Evolutionary conservation across 23 tunicate species (phyloP), one percentile per base, ranked within the genome.

Genomic region (Styela plicata): DNA sequence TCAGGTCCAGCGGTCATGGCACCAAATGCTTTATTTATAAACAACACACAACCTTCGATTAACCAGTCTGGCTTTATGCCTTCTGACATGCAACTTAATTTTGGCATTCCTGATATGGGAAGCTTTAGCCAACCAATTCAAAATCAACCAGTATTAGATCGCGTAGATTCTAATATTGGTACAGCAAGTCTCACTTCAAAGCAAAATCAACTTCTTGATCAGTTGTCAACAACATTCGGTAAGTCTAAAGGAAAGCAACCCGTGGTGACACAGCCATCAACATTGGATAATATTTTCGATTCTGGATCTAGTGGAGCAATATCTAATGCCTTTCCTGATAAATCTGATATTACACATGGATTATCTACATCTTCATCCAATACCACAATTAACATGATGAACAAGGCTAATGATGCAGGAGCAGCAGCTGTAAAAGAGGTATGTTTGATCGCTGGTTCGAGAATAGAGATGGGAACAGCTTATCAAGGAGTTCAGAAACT

Each of bases 391-490:
- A 23, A 76, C 10, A 24, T 76, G 66, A 76, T 76, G 66, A 52
- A 76, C 53, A 36, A 53, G 33, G 81, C 81, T 1, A 44, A 25
- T 24, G 37, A 36, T 36, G 66, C 81, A 0, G 81, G 81, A 37
- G 26, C 65, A 21, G 81, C 81, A 22, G 37, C 81, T 44, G 81
- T 76, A 10, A 44, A 53, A 53, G 53, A 44, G 81, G 81, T 76
- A 0, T n/a, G n/a, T n/a, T n/a, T n/a, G n/a, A n/a, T n/a, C n/a
- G n/a, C n/a, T n/a, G n/a, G n/a, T n/a, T n/a, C n/a, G n/a, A n/a
- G n/a, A n/a, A n/a, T n/a, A n/a, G n/a, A n/a, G n/a, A n/a, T n/a
- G n/a, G n/a, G n/a, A n/a, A n/a, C n/a, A n/a, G n/a, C n/a, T n/a
- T n/a, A n/a, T n/a, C n/a, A n/a, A n/a, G n/a, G n/a, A n/a, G n/a